A percentile compares a stretch with the other conserved stretches of the same genome.
Conservation (phyloP, 2,888 invertebrate species). For the Tipula unca region DNA sequence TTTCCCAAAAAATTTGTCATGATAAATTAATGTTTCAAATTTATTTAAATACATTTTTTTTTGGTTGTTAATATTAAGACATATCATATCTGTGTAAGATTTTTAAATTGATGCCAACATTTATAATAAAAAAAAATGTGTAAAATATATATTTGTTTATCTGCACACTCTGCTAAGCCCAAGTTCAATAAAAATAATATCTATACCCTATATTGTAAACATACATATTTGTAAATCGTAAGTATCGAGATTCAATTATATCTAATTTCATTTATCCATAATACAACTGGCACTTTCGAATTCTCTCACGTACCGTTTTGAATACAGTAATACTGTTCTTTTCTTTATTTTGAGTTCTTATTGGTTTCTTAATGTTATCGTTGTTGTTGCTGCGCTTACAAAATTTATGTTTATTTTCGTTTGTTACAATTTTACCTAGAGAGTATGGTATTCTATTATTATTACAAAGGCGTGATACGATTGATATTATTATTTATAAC, state of each 20-base stretch:
- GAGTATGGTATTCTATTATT: not conserved
- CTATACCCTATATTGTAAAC: not conserved
- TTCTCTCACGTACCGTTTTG: not conserved
- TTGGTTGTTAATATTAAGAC: no score
- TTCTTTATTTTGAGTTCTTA: not conserved
- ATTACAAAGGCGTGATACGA: not conserved
- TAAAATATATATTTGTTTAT: not conserved
- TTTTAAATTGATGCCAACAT: no score
- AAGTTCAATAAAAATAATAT: not conserved
- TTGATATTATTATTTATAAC: not conserved
- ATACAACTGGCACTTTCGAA: not conserved
- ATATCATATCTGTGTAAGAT: no score
- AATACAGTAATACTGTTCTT: not conserved
- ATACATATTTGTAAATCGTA: not conserved
- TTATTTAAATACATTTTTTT: not conserved
- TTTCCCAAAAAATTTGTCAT: not conserved
- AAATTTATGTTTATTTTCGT: not conserved
- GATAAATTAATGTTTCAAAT: not conserved
- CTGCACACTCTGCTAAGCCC: not conserved
- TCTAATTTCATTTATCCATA: not conserved
- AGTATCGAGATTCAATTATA: not conserved
- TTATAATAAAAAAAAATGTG: no score
- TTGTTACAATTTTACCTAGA: not conserved
- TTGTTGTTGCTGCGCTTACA: not conserved
- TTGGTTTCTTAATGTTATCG: not conserved